phyloP scores from a whole-genome alignment of 2,113 vertebrate species.

The Eretmochelys imbricata region DNA sequence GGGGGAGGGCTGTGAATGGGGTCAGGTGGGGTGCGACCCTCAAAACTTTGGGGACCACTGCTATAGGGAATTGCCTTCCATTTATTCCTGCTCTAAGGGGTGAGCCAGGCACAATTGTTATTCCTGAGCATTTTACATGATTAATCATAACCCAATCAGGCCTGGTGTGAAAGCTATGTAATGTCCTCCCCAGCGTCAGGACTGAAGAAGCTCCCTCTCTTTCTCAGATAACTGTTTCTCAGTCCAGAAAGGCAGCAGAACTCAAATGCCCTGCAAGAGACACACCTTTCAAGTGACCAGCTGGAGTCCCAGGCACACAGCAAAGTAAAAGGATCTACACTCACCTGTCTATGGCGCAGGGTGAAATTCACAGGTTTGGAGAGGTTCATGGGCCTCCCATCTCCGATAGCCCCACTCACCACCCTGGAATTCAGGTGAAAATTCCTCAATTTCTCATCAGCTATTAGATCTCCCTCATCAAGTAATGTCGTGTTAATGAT shows the following conservation, averaged over 20 bases:
- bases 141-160: neutral
- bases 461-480: neutral
- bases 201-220: neutral
- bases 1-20: too few relatives aligned
- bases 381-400: neutral
- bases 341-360: slow-evolving; percentile 45
- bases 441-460: neutral
- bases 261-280: neutral
- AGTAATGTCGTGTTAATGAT: neutral
- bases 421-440: slow-evolving; percentile 1
- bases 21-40: too few relatives aligned
- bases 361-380: slow-evolving; percentile 26
- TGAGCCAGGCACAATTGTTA: neutral
- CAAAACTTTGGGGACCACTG: too few relatives aligned
- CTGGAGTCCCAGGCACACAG: neutral
- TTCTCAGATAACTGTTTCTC: neutral
- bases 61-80: neutral
- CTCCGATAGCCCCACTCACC: slow-evolving; percentile 10
- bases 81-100: neutral
- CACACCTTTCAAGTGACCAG: neutral
- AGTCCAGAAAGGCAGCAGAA: neutral
- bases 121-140: neutral
- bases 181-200: too few relatives aligned
- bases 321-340: neutral
- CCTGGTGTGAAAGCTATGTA: too few relatives aligned